A percentile compares a stretch with the other conserved stretches of the same genome.
These are phyloP conservation scores for Papilio demoleus DNA, from an alignment of 2,888 invertebrate species.

Conservation along the genomic window DNA sequence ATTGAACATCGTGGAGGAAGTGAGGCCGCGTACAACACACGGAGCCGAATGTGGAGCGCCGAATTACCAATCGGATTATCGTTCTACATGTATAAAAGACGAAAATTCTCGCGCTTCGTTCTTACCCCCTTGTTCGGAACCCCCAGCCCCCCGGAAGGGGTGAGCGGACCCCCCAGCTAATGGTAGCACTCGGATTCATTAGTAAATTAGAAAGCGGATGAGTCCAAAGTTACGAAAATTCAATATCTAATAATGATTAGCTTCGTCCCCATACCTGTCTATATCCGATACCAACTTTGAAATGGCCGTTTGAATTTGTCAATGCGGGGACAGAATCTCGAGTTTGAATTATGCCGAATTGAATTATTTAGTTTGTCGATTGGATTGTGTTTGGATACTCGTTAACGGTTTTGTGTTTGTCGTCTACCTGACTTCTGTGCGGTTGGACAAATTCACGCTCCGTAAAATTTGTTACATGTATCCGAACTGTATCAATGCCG, in stretches of 20 bases:
- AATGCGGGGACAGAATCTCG: conserved; percentile 67
- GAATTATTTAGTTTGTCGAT: conserved; percentile 81
- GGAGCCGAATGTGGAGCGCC: conserved; percentile 79
- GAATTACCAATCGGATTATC: conserved; percentile 82
- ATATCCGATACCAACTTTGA: conserved; percentile 60
- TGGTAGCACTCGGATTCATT: conserved; percentile 83
- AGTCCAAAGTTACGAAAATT: conserved; percentile 84
- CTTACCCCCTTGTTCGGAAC: conserved; percentile 72
- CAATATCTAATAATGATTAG: conserved; percentile 84
- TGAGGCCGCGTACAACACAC: conserved; percentile 66
- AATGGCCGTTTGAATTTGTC: conserved; percentile 72
- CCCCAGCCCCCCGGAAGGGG: conserved; percentile 50
- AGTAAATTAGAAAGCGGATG: conserved; percentile 84
- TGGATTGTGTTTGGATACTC: conserved; percentile 68
- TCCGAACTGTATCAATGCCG: conserved; percentile 37
- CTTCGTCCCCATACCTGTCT: conserved; percentile 72
- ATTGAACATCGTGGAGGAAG: conserved; percentile 58
- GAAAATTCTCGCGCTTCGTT: conserved; percentile 74
- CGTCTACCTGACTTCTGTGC: conserved; percentile 52
- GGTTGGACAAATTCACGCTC: conserved; percentile 55
- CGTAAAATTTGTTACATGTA: conserved; percentile 56
- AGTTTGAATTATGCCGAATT: conserved; percentile 67
- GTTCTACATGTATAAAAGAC: conserved; percentile 82
- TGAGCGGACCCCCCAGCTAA: conserved; percentile 62
- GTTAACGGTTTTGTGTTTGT: conserved; percentile 66